phyloP scores from a whole-genome alignment of 2,113 vertebrate species.

The Bos javanicus region DNA sequence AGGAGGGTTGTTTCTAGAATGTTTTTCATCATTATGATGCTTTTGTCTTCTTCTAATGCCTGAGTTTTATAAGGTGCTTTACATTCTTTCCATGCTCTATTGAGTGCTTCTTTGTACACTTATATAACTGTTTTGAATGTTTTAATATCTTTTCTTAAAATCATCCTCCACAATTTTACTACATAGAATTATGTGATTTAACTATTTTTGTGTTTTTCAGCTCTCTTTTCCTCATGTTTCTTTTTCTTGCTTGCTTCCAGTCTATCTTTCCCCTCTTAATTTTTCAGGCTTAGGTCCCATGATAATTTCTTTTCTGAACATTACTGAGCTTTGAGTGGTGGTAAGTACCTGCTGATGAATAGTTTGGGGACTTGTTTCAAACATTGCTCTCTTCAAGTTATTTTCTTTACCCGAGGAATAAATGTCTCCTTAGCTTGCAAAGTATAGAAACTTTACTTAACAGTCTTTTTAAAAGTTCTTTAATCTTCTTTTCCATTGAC shows the following conservation, averaged over 20 bases:
- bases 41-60: background rate
- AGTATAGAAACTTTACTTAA: background rate
- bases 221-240: background rate
- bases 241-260: background rate
- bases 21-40: background rate
- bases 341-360: background rate
- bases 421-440: background rate
- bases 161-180: background rate
- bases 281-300: background rate
- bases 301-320: background rate
- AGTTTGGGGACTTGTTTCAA: slow-evolving; percentile 1
- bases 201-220: background rate
- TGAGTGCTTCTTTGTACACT: background rate
- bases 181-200: background rate
- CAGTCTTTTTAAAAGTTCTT: background rate
- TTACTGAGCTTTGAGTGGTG: background rate
- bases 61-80: background rate
- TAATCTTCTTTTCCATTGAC: background rate
- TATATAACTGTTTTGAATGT: background rate
- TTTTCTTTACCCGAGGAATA: background rate
- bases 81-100: background rate
- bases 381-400: background rate
- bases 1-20: background rate
- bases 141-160: background rate
- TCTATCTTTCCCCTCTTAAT: background rate